Evolutionary conservation across 2,113 vertebrate species (phyloP), one percentile per base, ranked within the genome.

Genomic region (Elanus axillaris): DNA sequence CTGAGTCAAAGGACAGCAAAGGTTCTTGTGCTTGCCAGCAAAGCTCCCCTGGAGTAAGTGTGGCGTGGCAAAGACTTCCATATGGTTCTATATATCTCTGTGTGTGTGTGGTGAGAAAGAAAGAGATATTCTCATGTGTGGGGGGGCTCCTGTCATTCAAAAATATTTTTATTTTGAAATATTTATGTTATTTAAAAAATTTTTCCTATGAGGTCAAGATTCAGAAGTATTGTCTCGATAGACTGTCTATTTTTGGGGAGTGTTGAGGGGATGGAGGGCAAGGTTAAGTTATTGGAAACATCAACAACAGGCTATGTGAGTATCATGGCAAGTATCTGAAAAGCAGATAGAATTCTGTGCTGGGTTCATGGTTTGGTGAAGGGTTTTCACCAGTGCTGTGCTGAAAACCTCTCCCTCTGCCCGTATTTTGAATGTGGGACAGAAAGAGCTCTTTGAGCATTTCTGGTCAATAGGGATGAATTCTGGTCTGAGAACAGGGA

Each of bases 311-410:
- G 55, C 27, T 52, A 25, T 23, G 5, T 21, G 63, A 67, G 17
- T 50, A 47, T 38, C 0, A 0, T 0, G 1, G 26, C 1, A 38
- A 72, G 29, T 42, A 29, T 59, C 58, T 75, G 58, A 63, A 78
- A 60, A 50, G 29, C 5, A 5, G 16, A 31, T 55, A 66, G 62
- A 86, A 50, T 73, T 84, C 91, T 66, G 16, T 34, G 29, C 48
- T 56, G 53, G 29, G n/a, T 47, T 93, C 53, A 19, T 72, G 69
- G 47, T 58, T 47, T 73, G 77, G 62, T 75, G 53, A 74, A 93
- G 38, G 29, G 22, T 53, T 94, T 93, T 53, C 1, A 0, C n/a
- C 48, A 27, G 22, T 25, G 14, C 48, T 68, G 3, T n/a, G 43
- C 72, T 16, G 38, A 45, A 82, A 89, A 73, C 11, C 32, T 76